Base-by-base conservation (phyloP, 2,113 vertebrate genomes). In the Leuciscus idus region DNA sequence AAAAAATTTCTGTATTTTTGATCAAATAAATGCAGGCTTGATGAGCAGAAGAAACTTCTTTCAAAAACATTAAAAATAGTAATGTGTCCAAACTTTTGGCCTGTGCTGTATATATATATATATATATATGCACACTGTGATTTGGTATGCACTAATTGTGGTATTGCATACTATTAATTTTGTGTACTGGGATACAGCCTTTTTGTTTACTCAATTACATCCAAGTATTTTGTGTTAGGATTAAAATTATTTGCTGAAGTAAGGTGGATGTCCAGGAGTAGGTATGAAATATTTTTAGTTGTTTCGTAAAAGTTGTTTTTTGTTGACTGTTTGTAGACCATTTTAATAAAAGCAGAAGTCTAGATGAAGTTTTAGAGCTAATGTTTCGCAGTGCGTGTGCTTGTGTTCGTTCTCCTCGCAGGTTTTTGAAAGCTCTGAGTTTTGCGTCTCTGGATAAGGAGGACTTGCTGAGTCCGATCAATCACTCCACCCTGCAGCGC, bases 381-480 rank as follows among this genome's bases (percentile, higher is more conserved):
- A 70, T 36, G 43, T 68, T 82, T 21, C 8, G 2, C 46, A 21
- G 13, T 50, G 52, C 4, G 28, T 48, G 64, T 46, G 57, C 33
- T 64, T 28, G 30, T 61, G 50, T 64, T 43, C 0, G 23, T 19
- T 85, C 28, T 28, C 11, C 62, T 48, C 26, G 0, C 72, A 97
- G 96, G 94, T 97, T 97, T 92, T 95, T 97, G 95, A 96, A 96
- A 95, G 96, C 96, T 90, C 93, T 97, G 93, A 97, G 96, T 90
- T 97, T 96, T 2, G 96, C 95, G 82, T 97, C 96, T 0, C 93
- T 97, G 92, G 96, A 97, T 93, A 97, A 97, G 93, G 96, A 97
- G 94, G 96, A 97, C 77, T 94, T 97, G 79, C 87, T 97, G 92
- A 97, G 96, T 90, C 96, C 96, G 74, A 96, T 97, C 91, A 97